Conservation (phyloP, 2,797 vertebrate species). For the Clamator glandarius region DNA sequence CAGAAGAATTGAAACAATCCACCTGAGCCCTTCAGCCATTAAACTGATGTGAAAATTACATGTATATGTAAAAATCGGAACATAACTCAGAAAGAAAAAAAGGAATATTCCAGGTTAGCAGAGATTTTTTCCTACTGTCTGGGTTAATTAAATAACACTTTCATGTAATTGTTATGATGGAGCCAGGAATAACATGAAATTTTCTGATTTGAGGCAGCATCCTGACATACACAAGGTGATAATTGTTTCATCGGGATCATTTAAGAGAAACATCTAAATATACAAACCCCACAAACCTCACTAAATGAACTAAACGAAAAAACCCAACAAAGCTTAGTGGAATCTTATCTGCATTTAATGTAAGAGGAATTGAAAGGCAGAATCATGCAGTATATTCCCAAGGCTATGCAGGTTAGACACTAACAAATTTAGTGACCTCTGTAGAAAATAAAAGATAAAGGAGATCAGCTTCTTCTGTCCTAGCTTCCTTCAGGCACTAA, state of each 20-base stretch:
- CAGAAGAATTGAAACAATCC: not conserved
- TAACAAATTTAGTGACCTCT: not conserved
- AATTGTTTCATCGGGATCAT: accelerated
- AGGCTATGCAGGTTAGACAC: accelerated
- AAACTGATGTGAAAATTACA: not conserved
- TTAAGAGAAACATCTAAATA: not conserved
- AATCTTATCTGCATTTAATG: not conserved
- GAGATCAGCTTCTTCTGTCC: not conserved
- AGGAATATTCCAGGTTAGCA: not conserved
- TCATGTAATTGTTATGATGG: not conserved
- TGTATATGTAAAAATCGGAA: not conserved
- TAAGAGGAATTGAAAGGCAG: not conserved
- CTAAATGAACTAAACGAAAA: not conserved
- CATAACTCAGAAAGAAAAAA: not conserved
- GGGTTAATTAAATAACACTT: not conserved
- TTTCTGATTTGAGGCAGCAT: not conserved
- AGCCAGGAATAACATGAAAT: not conserved
- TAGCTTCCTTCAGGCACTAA: not conserved
- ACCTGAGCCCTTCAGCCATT: not conserved
- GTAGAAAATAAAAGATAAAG: not conserved
- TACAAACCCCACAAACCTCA: accelerated
- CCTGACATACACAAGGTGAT: not conserved
- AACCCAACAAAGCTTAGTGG: not conserved
- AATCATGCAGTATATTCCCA: not conserved
- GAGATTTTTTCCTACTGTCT: not conserved